A percentile compares a stretch with the other conserved stretches of the same genome.
Evolutionary conservation across 2,797 vertebrate species (phyloP).

Genomic region (Gymnoscopelus microlampas): DNA sequence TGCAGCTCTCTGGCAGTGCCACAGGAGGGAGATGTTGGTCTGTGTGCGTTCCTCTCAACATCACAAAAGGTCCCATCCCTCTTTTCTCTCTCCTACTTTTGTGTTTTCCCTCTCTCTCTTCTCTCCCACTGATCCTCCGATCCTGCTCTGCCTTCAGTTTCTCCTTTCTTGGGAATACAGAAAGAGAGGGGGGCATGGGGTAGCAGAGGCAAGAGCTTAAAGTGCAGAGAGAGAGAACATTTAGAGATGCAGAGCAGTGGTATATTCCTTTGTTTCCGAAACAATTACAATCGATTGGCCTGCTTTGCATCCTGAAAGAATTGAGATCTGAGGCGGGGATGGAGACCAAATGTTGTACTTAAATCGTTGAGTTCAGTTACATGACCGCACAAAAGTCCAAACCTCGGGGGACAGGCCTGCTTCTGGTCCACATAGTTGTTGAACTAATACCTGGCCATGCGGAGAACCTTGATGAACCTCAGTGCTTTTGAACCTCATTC

Average conservation of each 20-base stretch:
- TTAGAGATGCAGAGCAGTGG: slow-evolving; percentile 19
- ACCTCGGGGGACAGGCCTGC: slow-evolving; percentile 5
- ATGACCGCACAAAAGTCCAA: slow-evolving; percentile 30
- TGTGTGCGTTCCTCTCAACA: slow-evolving; percentile 50
- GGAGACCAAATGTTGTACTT: too few species aligned
- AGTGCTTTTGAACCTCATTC: slow-evolving; percentile 21
- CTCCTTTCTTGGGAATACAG: slow-evolving; percentile 53
- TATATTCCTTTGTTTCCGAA: too few species aligned
- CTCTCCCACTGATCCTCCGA: neutral
- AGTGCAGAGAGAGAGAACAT: slow-evolving; percentile 28
- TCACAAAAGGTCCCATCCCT: slow-evolving; percentile 39
- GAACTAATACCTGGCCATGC: slow-evolving; percentile 41
- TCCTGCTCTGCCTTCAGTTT: slow-evolving; percentile 19
- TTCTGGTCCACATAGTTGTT: slow-evolving; percentile 22
- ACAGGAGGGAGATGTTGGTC: slow-evolving; percentile 81
- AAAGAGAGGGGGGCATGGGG: slow-evolving; percentile 6
- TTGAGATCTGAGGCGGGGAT: too few species aligned
- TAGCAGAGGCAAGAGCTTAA: slow-evolving; percentile 13
- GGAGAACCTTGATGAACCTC: slow-evolving; percentile 21
- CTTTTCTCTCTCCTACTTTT: slow-evolving; percentile 15
- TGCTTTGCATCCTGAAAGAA: too few species aligned
- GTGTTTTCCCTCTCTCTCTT: neutral
- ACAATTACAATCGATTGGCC: too few species aligned
- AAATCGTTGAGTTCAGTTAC: neutral
- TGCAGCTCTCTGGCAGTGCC: slow-evolving; percentile 78